Percentiles rank a stretch among this genome's conserved stretches.
These are phyloP conservation scores for Erinaceus europaeus DNA, from an alignment of 2,113 vertebrate species.

Conservation along the genomic window DNA sequence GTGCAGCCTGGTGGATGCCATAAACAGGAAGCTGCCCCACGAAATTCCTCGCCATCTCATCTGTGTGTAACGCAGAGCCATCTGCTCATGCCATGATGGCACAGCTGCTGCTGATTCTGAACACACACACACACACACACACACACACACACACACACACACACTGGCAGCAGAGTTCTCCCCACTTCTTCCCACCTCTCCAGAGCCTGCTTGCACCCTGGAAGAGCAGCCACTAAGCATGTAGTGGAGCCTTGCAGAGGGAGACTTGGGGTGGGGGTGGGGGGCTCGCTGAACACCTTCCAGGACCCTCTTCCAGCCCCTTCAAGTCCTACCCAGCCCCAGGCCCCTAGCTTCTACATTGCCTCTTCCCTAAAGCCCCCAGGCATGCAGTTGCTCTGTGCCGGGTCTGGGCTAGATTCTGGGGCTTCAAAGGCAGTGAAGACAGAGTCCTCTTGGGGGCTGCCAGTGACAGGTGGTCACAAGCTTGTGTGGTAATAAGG, in stretches of 20 bases:
- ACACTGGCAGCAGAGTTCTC: too few relatives aligned
- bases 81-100: neutral
- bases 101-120: neutral
- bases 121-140: too few relatives aligned
- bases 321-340: too few relatives aligned
- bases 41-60: neutral
- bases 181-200: too few relatives aligned
- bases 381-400: neutral
- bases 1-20: neutral
- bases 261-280: too few relatives aligned
- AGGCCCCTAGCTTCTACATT: neutral
- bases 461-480: neutral
- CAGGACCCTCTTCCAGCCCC: too few relatives aligned
- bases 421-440: neutral
- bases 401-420: neutral
- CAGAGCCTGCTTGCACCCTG: too few relatives aligned
- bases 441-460: neutral
- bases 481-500: neutral
- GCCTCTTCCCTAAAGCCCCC: too few relatives aligned
- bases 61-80: neutral
- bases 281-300: too few relatives aligned
- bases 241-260: too few relatives aligned
- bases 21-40: conserved; percentile 59
- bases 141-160: too few relatives aligned
- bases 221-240: too few relatives aligned